phyloP scores from a whole-genome alignment of 2,888 invertebrate genomes.

The Lasiommata megera region DNA sequence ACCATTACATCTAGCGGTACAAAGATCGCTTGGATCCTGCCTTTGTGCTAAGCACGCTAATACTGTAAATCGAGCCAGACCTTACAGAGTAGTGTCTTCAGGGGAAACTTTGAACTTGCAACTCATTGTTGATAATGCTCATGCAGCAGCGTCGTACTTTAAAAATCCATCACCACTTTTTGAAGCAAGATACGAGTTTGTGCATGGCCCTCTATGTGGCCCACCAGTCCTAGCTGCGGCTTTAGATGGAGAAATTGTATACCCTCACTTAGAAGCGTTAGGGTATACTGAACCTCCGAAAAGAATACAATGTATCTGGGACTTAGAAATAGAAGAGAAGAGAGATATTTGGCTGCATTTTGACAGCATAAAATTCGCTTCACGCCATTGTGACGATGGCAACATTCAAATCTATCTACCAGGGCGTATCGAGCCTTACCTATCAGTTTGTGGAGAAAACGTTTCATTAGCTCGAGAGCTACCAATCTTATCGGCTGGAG shows the following conservation, averaged over 20 bases:
- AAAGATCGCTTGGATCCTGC: slow-evolving; percentile 86
- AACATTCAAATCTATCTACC: slow-evolving; percentile 91
- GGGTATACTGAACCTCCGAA: slow-evolving; percentile 85
- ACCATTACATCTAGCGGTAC: slow-evolving; percentile 83
- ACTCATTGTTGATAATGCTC: slow-evolving; percentile 90
- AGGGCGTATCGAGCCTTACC: slow-evolving; percentile 86
- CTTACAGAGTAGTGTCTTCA: slow-evolving; percentile 87
- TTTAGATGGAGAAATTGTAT: slow-evolving; percentile 93
- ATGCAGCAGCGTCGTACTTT: slow-evolving; percentile 93
- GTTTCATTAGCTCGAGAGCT: slow-evolving; percentile 89
- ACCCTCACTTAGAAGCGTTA: slow-evolving; percentile 91
- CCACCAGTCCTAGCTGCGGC: slow-evolving; percentile 90
- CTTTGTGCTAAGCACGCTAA: slow-evolving; percentile 85
- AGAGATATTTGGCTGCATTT: slow-evolving; percentile 93
- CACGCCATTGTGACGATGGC: slow-evolving; percentile 92
- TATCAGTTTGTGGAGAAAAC: slow-evolving; percentile 93
- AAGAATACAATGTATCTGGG: slow-evolving; percentile 89
- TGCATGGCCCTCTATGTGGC: slow-evolving; percentile 93
- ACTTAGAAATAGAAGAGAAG: slow-evolving; percentile 89
- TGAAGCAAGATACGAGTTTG: slow-evolving; percentile 93
- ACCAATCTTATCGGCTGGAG: slow-evolving; percentile 89
- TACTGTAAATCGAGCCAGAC: slow-evolving; percentile 79
- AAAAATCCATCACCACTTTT: slow-evolving; percentile 92
- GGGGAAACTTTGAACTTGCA: slow-evolving; percentile 91
- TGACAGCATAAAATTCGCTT: slow-evolving; percentile 92